Evolutionary conservation across 2,888 invertebrate species (phyloP).

Genomic region (Drosophila tanythrix): DNA sequence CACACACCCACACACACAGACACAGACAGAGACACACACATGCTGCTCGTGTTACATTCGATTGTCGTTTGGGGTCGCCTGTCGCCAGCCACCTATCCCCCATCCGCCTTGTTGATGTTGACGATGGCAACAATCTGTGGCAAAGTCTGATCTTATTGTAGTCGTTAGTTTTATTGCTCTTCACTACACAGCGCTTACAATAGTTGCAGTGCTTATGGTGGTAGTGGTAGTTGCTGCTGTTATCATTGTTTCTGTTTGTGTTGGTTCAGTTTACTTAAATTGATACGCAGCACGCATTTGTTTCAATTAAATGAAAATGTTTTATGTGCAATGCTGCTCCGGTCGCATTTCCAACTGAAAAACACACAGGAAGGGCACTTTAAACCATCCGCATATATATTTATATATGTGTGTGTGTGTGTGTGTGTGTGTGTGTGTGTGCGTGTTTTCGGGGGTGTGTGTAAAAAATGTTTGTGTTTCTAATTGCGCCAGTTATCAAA

Average conservation of each 20-base stretch:
- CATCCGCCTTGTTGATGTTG: conserved; percentile 13
- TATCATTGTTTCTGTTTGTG: conserved; percentile 22
- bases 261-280: conserved; percentile 60
- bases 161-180: conserved; percentile 67
- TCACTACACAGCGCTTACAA: conserved; percentile 44
- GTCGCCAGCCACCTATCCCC: conserved; percentile 14
- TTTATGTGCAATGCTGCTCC: conserved; percentile 54
- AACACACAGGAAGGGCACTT: conserved; percentile 59
- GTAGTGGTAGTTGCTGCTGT: conserved; percentile 10
- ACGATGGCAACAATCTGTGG: conserved; percentile 62
- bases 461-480: conserved; percentile 35
- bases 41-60: conserved; percentile 47
- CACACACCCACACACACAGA: conserved; percentile 12
- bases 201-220: conserved; percentile 26
- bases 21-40: conserved; percentile 11
- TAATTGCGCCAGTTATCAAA: conserved; percentile 37
- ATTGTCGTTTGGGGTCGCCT: conserved; percentile 49
- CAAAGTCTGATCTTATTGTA: conserved; percentile 58
- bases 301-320: conserved; percentile 80
- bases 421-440: conserved; percentile 9
- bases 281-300: conserved; percentile 81
- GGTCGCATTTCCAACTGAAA: conserved; percentile 51
- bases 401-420: conserved; percentile 1
- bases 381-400: conserved; percentile 19
- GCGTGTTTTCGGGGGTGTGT: conserved; percentile 11